Base-by-base conservation (phyloP, 2,797 vertebrate species). In the Acrossocheilus fasciatus region DNA sequence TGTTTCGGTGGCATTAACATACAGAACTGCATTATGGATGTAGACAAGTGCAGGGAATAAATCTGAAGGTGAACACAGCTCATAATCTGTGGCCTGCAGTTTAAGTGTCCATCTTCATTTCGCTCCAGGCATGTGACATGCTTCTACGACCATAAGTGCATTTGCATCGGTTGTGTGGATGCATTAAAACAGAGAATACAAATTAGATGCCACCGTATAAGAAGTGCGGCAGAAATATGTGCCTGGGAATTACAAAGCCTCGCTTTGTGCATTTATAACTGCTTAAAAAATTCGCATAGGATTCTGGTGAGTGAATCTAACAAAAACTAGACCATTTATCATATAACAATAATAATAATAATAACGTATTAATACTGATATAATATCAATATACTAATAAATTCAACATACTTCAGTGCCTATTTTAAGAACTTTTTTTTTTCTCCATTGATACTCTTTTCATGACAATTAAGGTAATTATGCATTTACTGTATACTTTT, bases 21-120 rank as follows among this genome's bases (percentile, higher is more conserved):
- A 57, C 83, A 70, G 20, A 59, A 57, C 17, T 54, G 39, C 50
- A 57, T 66, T 70, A 84, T 84, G 39, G 18, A 57, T 85, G 64
- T 59, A 57, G 75, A 85, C 75, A 79, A 78, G 75, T 47, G 75
- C 12, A 23, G 47, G 43, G 62, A 70, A 79, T 79, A 78, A 45
- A 68, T 85, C 47, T 70, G 39, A 85, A 79, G 74, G n/a, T 69
- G 15, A 85, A 78, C 83, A 69, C 17, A 23, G 50, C 75, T 77
- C 47, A 69, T 70, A 70, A 85, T 78, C 47, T 78, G 36, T 85
- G 47, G 75, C 64, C 17, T 54, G 75, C 64, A 66, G 74, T 84
- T 68, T 54, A 57, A 84, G 50, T 30, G 83, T 54, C 47, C 75
- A 43, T 85, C 75, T 85, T 78, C 7, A 59, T 70, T 59, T 54